Conservation (phyloP, 64 coral and sea anemone species). For the Dendrophyllia cribrosa region DNA sequence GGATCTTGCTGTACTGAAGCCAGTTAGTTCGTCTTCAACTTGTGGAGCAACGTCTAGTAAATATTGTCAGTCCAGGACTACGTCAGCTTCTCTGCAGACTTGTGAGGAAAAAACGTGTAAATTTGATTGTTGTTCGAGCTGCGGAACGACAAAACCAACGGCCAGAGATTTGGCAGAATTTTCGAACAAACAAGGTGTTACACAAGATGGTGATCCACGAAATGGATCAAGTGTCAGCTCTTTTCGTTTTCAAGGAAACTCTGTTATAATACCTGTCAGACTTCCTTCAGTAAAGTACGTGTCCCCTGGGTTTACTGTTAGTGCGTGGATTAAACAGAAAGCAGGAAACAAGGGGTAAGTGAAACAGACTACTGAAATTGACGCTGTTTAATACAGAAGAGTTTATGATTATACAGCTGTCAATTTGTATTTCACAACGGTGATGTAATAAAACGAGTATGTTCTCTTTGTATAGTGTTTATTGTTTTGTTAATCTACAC, state of each 20-base stretch:
- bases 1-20: conserved; percentile 76
- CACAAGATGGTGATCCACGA: conserved; percentile 71
- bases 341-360: conserved; percentile 88
- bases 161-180: conserved; percentile 30
- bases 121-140: conserved; percentile 77
- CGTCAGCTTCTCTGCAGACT: conserved; percentile 47
- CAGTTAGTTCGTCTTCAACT: conserved; percentile 80
- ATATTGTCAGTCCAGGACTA: conserved; percentile 70
- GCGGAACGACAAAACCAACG: conserved; percentile 52
- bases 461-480: too few species aligned
- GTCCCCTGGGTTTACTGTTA: conserved; percentile 71
- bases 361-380: not conserved
- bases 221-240: conserved; percentile 66
- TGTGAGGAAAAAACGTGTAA: conserved; percentile 76
- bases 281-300: conserved; percentile 57
- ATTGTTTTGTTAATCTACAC: too few species aligned
- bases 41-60: conserved; percentile 67
- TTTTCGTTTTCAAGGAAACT: conserved; percentile 73
- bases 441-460: too few species aligned
- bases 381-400: too few species aligned
- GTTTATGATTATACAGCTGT: too few species aligned
- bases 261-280: conserved; percentile 57
- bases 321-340: conserved; percentile 91
- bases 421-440: too few species aligned
- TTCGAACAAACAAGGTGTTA: conserved; percentile 1